Percentiles rank a stretch among this genome's conserved stretches.
Evolutionary conservation across 1,140 invertebrate species (phyloP).

Genomic region (Andricus grossulariae): DNA sequence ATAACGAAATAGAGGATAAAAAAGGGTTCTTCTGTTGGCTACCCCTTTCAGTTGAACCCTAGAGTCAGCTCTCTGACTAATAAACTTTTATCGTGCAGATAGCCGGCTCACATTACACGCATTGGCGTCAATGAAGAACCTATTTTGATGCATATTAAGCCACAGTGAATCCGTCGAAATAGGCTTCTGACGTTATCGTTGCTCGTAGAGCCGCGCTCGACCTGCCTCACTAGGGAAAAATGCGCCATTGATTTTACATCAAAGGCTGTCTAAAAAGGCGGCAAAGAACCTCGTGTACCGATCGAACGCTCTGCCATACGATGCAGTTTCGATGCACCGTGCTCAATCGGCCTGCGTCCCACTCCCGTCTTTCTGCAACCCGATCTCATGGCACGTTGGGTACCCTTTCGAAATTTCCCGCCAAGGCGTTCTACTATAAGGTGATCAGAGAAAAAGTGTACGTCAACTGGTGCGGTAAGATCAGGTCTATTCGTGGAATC

Average conservation of each 20-base stretch:
- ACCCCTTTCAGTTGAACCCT: not conserved
- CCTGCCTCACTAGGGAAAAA: conserved; percentile 68
- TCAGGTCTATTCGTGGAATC: conserved; percentile 21
- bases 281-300: conserved; percentile 71
- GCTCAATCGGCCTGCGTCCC: conserved; percentile 59
- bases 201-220: conserved; percentile 62
- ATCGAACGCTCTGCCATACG: conserved; percentile 70
- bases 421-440: conserved; percentile 50
- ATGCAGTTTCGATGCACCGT: conserved; percentile 71
- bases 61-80: not conserved
- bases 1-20: too few relatives aligned
- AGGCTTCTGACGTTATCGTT: conserved; percentile 55
- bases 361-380: conserved; percentile 56
- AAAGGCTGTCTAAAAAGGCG: conserved; percentile 74
- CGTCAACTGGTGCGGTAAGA: conserved; percentile 33
- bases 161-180: not conserved
- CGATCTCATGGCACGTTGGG: conserved; percentile 59
- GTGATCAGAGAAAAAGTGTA: conserved; percentile 55
- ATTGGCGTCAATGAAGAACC: not conserved
- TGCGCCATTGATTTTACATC: conserved; percentile 75
- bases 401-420: conserved; percentile 60
- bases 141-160: conserved; percentile 17
- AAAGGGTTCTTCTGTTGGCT: not conserved
- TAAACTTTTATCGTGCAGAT: too few relatives aligned
- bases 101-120: not conserved